These are phyloP conservation scores for Syrrhaptes paradoxus DNA, from an alignment of 2,113 vertebrate species.

Conservation along the genomic window DNA sequence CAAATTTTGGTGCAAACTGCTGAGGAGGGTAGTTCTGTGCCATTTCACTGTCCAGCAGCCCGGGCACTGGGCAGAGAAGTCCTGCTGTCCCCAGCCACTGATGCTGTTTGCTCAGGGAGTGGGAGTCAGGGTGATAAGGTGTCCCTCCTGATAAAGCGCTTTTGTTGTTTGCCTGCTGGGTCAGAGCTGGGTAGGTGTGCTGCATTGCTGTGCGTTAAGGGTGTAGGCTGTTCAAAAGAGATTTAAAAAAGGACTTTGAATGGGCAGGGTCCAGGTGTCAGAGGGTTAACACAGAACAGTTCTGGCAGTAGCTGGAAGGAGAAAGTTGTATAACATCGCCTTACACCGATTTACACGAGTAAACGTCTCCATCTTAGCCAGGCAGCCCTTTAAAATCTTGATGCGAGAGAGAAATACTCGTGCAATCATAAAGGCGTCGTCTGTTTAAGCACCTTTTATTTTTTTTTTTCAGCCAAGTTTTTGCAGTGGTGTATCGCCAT, in stretches of 20 bases:
- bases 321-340: background rate
- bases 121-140: background rate
- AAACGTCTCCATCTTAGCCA: background rate
- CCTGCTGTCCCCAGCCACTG: background rate
- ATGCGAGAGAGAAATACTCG: background rate
- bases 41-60: background rate
- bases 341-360: background rate
- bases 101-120: constrained; percentile 33
- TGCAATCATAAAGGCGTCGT: background rate
- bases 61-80: background rate
- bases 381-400: background rate
- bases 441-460: background rate
- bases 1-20: background rate
- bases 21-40: background rate
- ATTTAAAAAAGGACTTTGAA: constrained; percentile 20
- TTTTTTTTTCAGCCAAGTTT: background rate
- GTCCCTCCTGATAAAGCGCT: background rate
- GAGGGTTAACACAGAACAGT: constrained; percentile 33
- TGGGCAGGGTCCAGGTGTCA: constrained; percentile 26
- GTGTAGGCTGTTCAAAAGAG: constrained; percentile 6
- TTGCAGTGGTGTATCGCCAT: constrained; percentile 2
- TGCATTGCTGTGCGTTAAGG: background rate
- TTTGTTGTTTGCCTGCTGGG: constrained; percentile 33
- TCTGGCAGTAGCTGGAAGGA: background rate
- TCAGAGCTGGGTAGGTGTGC: background rate